Evolutionary conservation across 2,888 invertebrate species (phyloP), one percentile per base, ranked within the genome.

Genomic region (Eupeodes latifasciatus): DNA sequence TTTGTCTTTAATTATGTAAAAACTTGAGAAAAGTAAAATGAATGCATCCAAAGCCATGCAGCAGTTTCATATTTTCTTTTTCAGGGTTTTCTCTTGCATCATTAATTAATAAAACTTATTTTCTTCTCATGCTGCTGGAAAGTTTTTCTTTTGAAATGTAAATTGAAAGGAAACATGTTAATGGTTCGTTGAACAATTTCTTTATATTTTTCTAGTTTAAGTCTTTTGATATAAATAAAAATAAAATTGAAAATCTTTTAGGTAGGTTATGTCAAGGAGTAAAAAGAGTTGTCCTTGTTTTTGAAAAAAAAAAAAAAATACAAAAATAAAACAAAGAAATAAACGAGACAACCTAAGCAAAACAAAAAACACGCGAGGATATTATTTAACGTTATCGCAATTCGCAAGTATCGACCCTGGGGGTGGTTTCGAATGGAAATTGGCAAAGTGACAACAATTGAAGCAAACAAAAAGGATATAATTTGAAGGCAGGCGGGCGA

Each of bases 31-130:
- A 34, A 34, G 9, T n/a, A 5, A 36, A n/a, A 16, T 27, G 47
- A 47, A 19, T 27, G 27, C 47, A 66, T 47, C 4, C 7, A 27
- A 27, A 27, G 14, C 14, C 0, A 6, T 47, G 5, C 16, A 27
- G 27, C 27, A 62, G 11, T 64, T 64, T 64, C 9, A 64, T 64
- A 11, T 34, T 34, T 27, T 27, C 19, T 19, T 19, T 16, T 19
- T 5, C 59, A 47, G 27, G 1, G 6, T 49, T 27, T 66, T 66
- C 47, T 27, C 12, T 66, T 67, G 49, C 67, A 51, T 67, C 49
- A 49, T 67, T 67, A 67, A 51, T 67, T 51, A 67, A 67, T 51
- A 49, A 51, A 66, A 49, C 9, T 66, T 66, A 19, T 66, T n/a
- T 66, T 66, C 14, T 40, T 27, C 4, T 1, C 40, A 40, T 40